Evolutionary conservation across 2,113 vertebrate genomes (phyloP).

Genomic region (Coreoperca whiteheadi): DNA sequence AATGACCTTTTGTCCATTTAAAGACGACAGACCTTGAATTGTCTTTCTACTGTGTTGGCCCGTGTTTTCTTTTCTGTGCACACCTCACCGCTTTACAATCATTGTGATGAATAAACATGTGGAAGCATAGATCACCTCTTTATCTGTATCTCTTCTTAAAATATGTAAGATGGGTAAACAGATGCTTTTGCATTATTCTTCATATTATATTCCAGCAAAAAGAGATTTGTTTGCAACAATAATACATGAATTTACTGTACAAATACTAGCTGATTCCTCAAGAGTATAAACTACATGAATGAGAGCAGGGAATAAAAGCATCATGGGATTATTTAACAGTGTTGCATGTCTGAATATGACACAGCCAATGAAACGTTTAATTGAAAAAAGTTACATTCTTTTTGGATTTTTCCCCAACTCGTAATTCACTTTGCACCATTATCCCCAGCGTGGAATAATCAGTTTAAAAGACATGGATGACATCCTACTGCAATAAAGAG

Average conservation of each 20-base stretch:
- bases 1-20: slow-evolving; percentile 40
- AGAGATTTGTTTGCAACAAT: not conserved
- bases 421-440: too few species aligned
- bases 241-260: not conserved
- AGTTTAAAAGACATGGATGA: too few species aligned
- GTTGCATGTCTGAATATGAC: not conserved
- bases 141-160: not conserved
- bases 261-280: not conserved
- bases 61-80: slow-evolving; percentile 49
- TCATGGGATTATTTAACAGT: not conserved
- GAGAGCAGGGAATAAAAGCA: not conserved
- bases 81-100: slow-evolving; percentile 44
- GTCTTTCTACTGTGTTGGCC: slow-evolving; percentile 47
- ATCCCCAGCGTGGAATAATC: too few species aligned
- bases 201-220: not conserved
- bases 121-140: slow-evolving; percentile 47
- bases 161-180: not conserved
- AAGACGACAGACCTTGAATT: slow-evolving; percentile 49
- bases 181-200: not conserved
- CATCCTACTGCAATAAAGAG: not conserved
- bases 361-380: not conserved
- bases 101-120: slow-evolving; percentile 76
- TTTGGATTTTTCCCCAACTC: not conserved
- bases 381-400: not conserved
- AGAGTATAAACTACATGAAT: not conserved